Evolutionary conservation across 2,888 invertebrate genomes (phyloP), one percentile per base, ranked within the genome.

Genomic region (Atherix ibis): DNA sequence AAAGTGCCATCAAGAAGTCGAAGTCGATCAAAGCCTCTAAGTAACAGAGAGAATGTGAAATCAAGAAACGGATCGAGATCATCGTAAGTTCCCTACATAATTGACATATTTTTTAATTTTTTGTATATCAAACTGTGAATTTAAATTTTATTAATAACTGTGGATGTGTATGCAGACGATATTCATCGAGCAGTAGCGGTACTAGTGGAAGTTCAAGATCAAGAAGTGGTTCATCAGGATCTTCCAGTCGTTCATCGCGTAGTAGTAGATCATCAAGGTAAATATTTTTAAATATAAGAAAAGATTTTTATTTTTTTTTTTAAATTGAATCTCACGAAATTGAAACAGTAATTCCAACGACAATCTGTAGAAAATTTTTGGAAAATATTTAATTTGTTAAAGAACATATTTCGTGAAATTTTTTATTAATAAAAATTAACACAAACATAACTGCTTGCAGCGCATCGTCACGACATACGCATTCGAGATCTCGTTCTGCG

Each of bases 61-160:
- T 60, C 59, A 10, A 50, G 57, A 34, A 66, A 66, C 45, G 66
- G 64, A 13, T 70, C 70, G 18, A 49, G 63, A 44, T 68, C 67
- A n/a, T 59, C 62, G 40, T 48, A 43, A 45, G 46, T 37, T 24
- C 4, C 5, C 8, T 5, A 15, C 14, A 37, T 8, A 28, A 26
- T 31, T 30, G 17, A 12, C 18, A 6, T 31, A 19, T 34, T 18
- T 5, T 12, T 13, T 9, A 22, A 6, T 30, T n/a, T 25, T 33
- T 25, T 15, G 29, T 9, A 10, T 17, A 19, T 19, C 13, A 8
- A 22, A 22, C 6, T 22, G 22, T 10, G 6, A 6, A 22, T 17
- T 27, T 18, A 27, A 29, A 9, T 27, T 12, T 34, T n/a, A 9
- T 22, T 19, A 27, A 14, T 10, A 35, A n/a, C n/a, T n/a, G n/a